Evolutionary conservation across 2,113 vertebrate genomes (phyloP), one percentile per base, ranked within the genome.

Genomic region (Alosa alosa): DNA sequence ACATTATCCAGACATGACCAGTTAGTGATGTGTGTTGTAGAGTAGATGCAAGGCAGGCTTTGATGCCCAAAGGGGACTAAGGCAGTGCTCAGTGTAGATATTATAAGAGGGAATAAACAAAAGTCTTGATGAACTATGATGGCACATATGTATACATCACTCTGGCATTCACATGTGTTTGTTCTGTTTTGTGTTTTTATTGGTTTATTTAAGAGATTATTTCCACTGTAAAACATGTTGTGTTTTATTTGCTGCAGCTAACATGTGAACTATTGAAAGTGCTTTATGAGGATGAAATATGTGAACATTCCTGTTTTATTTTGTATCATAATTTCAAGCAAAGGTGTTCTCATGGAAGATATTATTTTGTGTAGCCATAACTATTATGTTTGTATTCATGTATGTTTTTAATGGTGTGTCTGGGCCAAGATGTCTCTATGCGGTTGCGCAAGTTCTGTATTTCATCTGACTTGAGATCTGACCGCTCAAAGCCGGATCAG

Each of bases 181-280:
- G 3, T n/a, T 46, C 60, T 82, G 81, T 22, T 86, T 81, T 25
- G 83, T 10, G 84, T 25, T 84, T 81, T 81, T 88, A 52, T 45
- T 44, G 22, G 89, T 88, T 89, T 88, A 91, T 93, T 93, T 89
- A 89, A 92, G 90, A 90, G 55, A 88, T 84, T 83, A 88, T 87
- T 89, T 91, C 87, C 87, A 25, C 22, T 39, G 72, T 78, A 31
- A 15, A 78, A 39, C 39, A 39, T 25, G 1, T 78, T 78, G 25
- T 4, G 13, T 36, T 78, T 78, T 60, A 89, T 89, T 88, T 91
- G 84, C 84, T 90, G 75, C 46, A n/a, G 86, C 64, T 85, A 49
- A 46, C 85, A 47, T 83, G 8, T 88, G 44, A 47, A n/a, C 11
- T 60, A 57, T 85, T 83, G 25, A 18, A 83, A 46, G 25, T 82